Evolutionary conservation across 2,888 invertebrate genomes (phyloP).

Genomic region (Bembecia ichneumoniformis): DNA sequence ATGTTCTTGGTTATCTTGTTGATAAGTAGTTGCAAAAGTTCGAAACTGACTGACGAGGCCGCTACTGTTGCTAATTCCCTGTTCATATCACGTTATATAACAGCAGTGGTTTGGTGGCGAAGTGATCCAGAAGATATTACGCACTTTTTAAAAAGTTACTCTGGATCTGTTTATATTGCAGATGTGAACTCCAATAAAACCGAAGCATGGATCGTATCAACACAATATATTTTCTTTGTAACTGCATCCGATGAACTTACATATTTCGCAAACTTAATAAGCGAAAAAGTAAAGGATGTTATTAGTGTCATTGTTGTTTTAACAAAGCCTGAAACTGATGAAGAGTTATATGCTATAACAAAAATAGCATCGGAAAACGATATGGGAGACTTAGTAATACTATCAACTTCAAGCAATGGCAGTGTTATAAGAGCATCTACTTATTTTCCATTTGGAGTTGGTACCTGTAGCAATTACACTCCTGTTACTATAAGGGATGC

Average conservation of each 20-base stretch:
- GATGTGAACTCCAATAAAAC: constrained; percentile 8
- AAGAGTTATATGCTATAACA: constrained; percentile 17
- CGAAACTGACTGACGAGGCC: constrained; percentile 20
- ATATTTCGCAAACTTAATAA: constrained; percentile 20
- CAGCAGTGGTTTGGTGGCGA: constrained; percentile 27
- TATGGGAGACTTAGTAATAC: constrained; percentile 30
- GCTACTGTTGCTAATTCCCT: constrained; percentile 22
- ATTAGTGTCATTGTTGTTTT: constrained; percentile 30
- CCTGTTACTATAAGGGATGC: constrained; percentile 20
- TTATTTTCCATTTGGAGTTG: constrained; percentile 31
- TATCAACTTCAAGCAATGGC: constrained; percentile 4
- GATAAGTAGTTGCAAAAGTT: constrained; percentile 5
- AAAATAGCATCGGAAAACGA: constrained; percentile 32
- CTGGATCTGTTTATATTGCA: constrained; percentile 21
- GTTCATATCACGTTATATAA: constrained; percentile 19
- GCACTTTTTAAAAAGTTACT: constrained; percentile 21
- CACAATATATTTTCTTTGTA: constrained; percentile 35
- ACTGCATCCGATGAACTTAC: constrained; percentile 21
- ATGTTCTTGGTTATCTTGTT: background rate
- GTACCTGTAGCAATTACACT: constrained; percentile 26
- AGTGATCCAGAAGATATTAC: constrained; percentile 15
- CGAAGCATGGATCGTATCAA: constrained; percentile 11
- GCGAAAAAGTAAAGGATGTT: constrained; percentile 18
- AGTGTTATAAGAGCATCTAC: constrained; percentile 24
- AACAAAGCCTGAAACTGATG: constrained; percentile 10